Base-by-base conservation (phyloP, 2,113 vertebrate genomes). In the Pygoscelis antarcticus region DNA sequence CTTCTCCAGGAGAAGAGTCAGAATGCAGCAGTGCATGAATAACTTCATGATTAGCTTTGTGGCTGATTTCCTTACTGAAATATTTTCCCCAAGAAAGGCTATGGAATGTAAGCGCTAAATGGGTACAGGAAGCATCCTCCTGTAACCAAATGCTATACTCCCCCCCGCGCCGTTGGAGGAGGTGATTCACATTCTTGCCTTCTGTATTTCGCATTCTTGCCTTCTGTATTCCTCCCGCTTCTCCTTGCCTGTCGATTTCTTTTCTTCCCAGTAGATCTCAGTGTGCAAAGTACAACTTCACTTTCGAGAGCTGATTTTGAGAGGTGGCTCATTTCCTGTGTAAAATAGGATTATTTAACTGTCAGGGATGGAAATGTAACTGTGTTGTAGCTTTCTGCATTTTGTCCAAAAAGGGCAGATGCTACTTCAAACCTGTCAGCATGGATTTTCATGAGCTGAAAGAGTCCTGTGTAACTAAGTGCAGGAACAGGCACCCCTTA, bases 91-190 rank as follows among this genome's bases (percentile, higher is more conserved):
- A 61, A n/a, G 58, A 75, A 89, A 47, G 16, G 25, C 36, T 72
- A 1, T 74, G 57, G 44, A 84, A 71, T 0, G 0, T 83, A 88
- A 54, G 10, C 0, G 0, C 52, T 85, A 54, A 58, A 58, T 55
- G 54, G 30, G 29, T 75, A 61, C 10, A 57, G 61, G 54, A 87
- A 83, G 58, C 52, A 64, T 46, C 55, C n/a, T 90, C 26, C 80
- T 82, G 30, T 91, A 93, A 65, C 40, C 27, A 87, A 68, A 38
- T 27, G 18, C 16, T 87, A 1, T 58, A 36, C 19, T 6, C 21
- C 13, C 16, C 30, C 1, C 6, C 0, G 0, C 3, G 5, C 17
- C 2, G 2, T 5, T 82, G 81, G n/a, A 94, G 47, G 75, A 55
- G 17, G 25, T 85, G 51, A 69, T 85, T 94, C 71, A 74, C 47